Percentiles rank a stretch among this genome's conserved stretches.
phyloP scores from a whole-genome alignment of 2,888 invertebrate genomes.

The Drosophila trichaetosa region DNA sequence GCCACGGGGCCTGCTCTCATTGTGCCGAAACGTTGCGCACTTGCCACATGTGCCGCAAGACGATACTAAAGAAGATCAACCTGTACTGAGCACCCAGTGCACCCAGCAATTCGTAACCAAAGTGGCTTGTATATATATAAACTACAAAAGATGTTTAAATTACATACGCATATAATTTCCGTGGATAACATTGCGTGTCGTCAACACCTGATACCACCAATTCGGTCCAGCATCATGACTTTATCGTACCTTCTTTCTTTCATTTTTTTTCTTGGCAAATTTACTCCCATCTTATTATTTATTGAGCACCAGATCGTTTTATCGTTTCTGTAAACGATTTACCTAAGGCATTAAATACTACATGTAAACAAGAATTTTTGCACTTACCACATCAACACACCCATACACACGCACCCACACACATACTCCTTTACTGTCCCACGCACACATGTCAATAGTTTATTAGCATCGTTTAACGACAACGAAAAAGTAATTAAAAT shows the following conservation, averaged over 20 bases:
- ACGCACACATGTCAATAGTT: slow-evolving; percentile 50
- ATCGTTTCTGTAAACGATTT: slow-evolving; percentile 43
- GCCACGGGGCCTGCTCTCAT: slow-evolving; percentile 93
- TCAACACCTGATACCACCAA: slow-evolving; percentile 20
- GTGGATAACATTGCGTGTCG: slow-evolving; percentile 19
- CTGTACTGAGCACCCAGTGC: slow-evolving; percentile 77
- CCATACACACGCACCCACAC: neutral
- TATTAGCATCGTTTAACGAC: slow-evolving; percentile 66
- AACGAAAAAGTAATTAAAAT: slow-evolving; percentile 63
- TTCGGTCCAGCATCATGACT: slow-evolving; percentile 12
- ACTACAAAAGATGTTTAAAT: slow-evolving; percentile 42
- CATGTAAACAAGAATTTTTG: slow-evolving; percentile 41
- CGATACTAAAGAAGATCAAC: slow-evolving; percentile 85
- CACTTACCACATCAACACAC: slow-evolving; percentile 27
- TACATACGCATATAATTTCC: slow-evolving; percentile 21
- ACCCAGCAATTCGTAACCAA: slow-evolving; percentile 65
- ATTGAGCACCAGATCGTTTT: slow-evolving; percentile 54
- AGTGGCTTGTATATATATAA: slow-evolving; percentile 78
- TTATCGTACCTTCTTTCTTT: slow-evolving; percentile 6
- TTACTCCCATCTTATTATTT: slow-evolving; percentile 58
- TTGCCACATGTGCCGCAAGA: slow-evolving; percentile 91
- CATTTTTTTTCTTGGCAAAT: slow-evolving; percentile 4
- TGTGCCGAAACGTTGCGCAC: slow-evolving; percentile 92
- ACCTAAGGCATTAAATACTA: slow-evolving; percentile 47
- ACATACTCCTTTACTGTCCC: neutral